These are phyloP conservation scores for Amphiprion ocellaris DNA, from an alignment of 2,113 vertebrate genomes.

Conservation along the genomic window DNA sequence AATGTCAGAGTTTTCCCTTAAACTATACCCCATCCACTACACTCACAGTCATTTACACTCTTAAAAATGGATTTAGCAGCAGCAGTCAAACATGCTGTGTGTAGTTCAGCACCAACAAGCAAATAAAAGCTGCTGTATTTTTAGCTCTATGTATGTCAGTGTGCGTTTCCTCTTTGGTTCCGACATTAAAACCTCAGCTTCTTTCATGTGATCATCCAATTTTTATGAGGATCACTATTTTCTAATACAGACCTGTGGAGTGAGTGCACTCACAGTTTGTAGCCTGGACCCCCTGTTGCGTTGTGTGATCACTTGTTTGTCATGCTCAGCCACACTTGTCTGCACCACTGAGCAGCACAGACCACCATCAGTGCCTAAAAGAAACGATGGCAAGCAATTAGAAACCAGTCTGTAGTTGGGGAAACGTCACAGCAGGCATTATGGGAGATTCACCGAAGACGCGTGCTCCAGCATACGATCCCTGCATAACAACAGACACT, in stretches of 20 bases:
- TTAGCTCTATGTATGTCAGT: background rate
- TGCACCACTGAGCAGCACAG: slow-evolving; percentile 55
- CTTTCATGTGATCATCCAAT: slow-evolving; percentile 26
- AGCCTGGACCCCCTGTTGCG: slow-evolving; percentile 39
- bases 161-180: background rate
- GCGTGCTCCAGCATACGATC: slow-evolving; percentile 81
- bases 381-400: slow-evolving; percentile 75
- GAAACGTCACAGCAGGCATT: slow-evolving; percentile 76
- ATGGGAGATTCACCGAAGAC: slow-evolving; percentile 71
- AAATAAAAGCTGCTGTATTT: background rate
- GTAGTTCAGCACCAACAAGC: background rate
- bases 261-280: slow-evolving; percentile 51
- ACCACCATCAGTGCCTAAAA: slow-evolving; percentile 58
- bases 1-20: background rate
- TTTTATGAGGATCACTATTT: slow-evolving; percentile 29
- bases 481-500: slow-evolving; percentile 73
- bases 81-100: background rate
- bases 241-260: slow-evolving; percentile 43
- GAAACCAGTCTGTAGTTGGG: slow-evolving; percentile 62
- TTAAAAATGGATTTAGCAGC: slow-evolving; percentile 17
- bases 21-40: background rate
- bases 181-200: slow-evolving; percentile 7
- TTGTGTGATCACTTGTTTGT: slow-evolving; percentile 74
- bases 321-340: slow-evolving; percentile 76
- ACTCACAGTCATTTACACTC: background rate